Conservation (phyloP, 1,140 invertebrate genomes). For the Triops cancriformis region DNA sequence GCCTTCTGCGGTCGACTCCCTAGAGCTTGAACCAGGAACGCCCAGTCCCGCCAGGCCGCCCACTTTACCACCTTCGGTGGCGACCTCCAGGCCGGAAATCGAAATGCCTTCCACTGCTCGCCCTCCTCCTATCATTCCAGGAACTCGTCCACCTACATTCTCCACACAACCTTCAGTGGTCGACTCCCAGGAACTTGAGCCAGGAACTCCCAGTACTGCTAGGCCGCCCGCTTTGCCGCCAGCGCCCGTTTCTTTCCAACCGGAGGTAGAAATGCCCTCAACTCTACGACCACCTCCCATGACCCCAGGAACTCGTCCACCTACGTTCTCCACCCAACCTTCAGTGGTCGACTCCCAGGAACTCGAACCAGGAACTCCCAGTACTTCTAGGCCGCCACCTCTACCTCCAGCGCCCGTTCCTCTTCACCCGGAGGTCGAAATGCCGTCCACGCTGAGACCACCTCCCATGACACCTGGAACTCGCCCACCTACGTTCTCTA, state of each 20-base stretch:
- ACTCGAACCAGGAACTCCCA: too few species aligned
- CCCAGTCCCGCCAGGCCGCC: neutral
- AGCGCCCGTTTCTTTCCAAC: neutral
- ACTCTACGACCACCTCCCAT: neutral
- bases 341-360: too few species aligned
- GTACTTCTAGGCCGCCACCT: too few species aligned
- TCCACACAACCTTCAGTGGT: conserved; percentile 4
- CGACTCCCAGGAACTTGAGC: neutral
- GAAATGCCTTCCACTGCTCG: neutral
- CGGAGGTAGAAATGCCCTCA: neutral
- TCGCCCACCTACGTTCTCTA: too few species aligned
- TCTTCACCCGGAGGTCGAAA: too few species aligned
- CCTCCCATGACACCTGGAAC: too few species aligned
- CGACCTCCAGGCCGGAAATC: neutral
- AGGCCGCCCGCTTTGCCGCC: neutral
- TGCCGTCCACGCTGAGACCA: too few species aligned
- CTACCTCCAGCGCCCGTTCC: too few species aligned
- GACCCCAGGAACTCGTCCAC: neutral
- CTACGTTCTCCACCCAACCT: too few species aligned
- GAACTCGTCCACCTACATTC: neutral
- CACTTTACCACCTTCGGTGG: neutral
- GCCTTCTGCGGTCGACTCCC: conserved; percentile 22
- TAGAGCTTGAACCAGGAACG: neutral
- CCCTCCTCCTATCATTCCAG: neutral
- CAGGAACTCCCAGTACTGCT: neutral